Percentiles rank a stretch among this genome's conserved stretches.
These are phyloP conservation scores for Trachemys scripta DNA, from an alignment of 2,113 vertebrate genomes.

Conservation along the genomic window DNA sequence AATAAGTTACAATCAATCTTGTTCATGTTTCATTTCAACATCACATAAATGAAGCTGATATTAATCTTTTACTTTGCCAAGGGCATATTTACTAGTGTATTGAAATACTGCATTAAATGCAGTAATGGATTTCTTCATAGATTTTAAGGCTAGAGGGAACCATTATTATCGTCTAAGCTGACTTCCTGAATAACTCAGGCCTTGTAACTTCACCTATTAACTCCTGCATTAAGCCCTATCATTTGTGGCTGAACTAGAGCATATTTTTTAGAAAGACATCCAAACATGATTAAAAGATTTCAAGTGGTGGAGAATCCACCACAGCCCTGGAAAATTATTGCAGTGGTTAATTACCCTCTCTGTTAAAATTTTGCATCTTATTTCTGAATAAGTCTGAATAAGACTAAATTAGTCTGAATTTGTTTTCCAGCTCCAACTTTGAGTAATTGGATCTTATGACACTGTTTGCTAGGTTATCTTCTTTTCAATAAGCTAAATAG, in stretches of 20 bases:
- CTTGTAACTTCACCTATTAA: neutral
- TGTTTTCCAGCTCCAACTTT: neutral
- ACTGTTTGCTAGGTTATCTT: neutral
- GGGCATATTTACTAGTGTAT: neutral
- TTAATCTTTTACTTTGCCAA: no score
- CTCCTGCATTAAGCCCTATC: neutral
- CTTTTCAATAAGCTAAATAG: neutral
- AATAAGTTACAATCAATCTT: no score
- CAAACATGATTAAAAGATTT: neutral
- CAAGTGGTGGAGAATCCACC: neutral
- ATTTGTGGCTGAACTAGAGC: neutral
- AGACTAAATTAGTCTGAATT: neutral
- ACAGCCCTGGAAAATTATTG: neutral
- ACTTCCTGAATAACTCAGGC: neutral
- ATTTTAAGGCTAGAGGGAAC: neutral
- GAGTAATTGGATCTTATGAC: neutral
- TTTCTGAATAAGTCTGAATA: no score
- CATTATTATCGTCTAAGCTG: neutral
- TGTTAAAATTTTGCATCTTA: neutral
- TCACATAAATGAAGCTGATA: no score
- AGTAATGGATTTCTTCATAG: neutral
- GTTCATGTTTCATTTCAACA: no score
- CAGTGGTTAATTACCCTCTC: neutral
- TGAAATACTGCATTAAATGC: neutral
- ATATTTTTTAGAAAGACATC: neutral